These are phyloP conservation scores for Hipposideros armiger DNA, from an alignment of 2,113 vertebrate genomes.

Conservation along the genomic window DNA sequence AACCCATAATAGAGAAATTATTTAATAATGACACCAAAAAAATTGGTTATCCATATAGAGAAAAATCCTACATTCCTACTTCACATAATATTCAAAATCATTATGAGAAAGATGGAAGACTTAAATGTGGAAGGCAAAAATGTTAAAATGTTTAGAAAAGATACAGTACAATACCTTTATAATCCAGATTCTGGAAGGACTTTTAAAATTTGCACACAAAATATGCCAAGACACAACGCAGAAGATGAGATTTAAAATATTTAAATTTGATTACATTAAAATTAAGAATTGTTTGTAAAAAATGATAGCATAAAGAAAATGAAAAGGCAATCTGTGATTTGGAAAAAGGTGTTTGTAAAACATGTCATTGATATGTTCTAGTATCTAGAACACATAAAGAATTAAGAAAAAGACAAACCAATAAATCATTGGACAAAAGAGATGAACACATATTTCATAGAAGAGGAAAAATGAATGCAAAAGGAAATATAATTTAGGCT, in stretches of 20 bases:
- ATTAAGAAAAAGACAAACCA: background rate
- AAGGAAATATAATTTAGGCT: conserved; percentile 25
- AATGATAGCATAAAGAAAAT: background rate
- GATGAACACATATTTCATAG: background rate
- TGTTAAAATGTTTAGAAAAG: conserved; percentile 38
- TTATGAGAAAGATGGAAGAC: background rate
- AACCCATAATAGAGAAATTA: background rate
- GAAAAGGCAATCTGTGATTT: conserved; percentile 2
- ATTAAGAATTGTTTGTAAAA: background rate
- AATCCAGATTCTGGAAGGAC: background rate
- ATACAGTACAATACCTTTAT: background rate
- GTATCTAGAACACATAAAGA: background rate
- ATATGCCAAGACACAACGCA: background rate
- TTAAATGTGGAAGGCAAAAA: background rate
- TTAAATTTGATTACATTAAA: conserved; percentile 42
- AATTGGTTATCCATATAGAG: background rate
- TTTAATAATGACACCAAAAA: background rate
- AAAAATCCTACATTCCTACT: background rate
- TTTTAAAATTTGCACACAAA: background rate
- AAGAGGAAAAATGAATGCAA: background rate
- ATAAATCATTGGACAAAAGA: background rate
- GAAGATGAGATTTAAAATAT: conserved; percentile 18
- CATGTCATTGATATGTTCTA: background rate
- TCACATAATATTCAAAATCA: background rate
- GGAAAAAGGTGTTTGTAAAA: background rate